A percentile compares a stretch with the other conserved stretches of the same genome.
Conservation (phyloP, 2,797 vertebrate species). For the Cossypha niveicapilla region DNA sequence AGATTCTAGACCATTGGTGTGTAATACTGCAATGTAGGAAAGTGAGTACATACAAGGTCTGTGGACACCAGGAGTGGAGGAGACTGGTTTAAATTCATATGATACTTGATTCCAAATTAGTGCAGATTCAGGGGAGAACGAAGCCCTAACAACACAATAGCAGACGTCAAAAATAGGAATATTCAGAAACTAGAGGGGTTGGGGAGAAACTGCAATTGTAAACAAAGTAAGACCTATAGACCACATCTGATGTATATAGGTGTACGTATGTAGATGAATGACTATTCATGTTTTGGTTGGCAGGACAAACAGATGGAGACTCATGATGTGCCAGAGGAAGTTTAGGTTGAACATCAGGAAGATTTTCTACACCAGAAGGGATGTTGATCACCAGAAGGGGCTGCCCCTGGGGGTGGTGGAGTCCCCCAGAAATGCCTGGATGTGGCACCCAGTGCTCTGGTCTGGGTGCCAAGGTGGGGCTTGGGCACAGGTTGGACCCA, state of each 20-base stretch:
- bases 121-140: neutral
- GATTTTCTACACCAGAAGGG: neutral
- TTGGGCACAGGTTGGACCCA: rapidly evolving
- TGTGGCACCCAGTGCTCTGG: neutral
- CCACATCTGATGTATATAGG: neutral
- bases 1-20: neutral
- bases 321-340: neutral
- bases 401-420: neutral
- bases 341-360: neutral
- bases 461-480: neutral
- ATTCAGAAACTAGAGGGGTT: neutral
- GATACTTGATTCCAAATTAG: neutral
- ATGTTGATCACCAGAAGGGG: neutral
- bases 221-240: neutral
- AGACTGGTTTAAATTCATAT: neutral
- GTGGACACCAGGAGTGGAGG: neutral
- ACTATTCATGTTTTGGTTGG: neutral
- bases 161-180: neutral
- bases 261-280: rapidly evolving
- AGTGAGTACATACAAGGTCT: neutral
- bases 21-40: rapidly evolving
- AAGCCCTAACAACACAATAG: neutral
- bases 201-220: neutral
- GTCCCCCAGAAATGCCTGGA: neutral
- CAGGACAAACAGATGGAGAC: neutral